Evolutionary conservation across 2,888 invertebrate species (phyloP).

Genomic region (Leucophora obtusa): DNA sequence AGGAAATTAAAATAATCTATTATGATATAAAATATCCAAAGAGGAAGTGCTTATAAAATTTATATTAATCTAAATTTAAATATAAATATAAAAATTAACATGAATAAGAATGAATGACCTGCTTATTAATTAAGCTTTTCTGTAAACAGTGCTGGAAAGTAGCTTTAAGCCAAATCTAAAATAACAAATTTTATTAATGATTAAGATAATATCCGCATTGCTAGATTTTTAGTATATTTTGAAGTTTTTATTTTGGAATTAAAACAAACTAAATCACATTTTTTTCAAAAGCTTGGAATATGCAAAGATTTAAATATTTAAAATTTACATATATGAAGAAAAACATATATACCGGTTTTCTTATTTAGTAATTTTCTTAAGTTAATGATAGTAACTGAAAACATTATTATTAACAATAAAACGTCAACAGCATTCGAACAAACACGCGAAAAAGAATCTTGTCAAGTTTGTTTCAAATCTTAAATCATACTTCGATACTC

Average conservation of each 20-base stretch:
- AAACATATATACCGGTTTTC: constrained; percentile 42
- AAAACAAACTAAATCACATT: neutral
- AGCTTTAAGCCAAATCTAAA: neutral
- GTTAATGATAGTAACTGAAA: constrained; percentile 40
- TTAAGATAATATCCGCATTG: neutral
- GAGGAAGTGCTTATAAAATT: too few relatives aligned
- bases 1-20: too few relatives aligned
- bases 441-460: constrained; percentile 47
- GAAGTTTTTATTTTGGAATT: neutral
- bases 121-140: neutral
- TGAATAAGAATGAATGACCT: neutral
- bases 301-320: neutral
- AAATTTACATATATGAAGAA: neutral
- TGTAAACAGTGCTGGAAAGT: neutral
- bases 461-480: constrained; percentile 38
- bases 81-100: neutral
- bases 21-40: too few relatives aligned
- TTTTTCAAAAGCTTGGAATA: neutral
- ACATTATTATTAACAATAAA: constrained; percentile 33
- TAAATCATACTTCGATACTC: constrained; percentile 8
- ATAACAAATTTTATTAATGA: neutral
- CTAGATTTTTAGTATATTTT: neutral
- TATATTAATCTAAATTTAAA: too few relatives aligned
- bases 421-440: constrained; percentile 18
- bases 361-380: constrained; percentile 21